Evolutionary conservation across 2,888 invertebrate species (phyloP).

Genomic region (Gandaritis pyraliata): DNA sequence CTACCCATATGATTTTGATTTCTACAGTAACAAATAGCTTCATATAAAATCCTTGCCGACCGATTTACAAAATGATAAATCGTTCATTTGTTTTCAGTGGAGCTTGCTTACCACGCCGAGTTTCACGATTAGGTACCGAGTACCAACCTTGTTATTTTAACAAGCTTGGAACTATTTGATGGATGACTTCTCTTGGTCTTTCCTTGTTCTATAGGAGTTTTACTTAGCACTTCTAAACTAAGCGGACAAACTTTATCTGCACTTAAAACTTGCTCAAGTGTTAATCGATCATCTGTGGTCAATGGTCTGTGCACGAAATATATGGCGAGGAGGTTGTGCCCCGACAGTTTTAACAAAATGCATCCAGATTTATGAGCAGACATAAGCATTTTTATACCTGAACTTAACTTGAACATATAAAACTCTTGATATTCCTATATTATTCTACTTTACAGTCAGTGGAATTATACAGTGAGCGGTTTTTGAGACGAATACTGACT

Average conservation of each 20-base stretch:
- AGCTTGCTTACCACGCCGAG: slow-evolving; percentile 8
- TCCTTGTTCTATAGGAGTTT: slow-evolving; percentile 61
- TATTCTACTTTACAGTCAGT: background rate
- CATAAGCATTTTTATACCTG: slow-evolving; percentile 4
- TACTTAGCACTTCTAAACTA: slow-evolving; percentile 68
- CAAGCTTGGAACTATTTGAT: slow-evolving; percentile 67
- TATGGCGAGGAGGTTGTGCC: slow-evolving; percentile 20
- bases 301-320: slow-evolving; percentile 62
- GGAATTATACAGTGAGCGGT: too few relatives aligned
- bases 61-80: too few relatives aligned
- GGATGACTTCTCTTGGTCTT: slow-evolving; percentile 68
- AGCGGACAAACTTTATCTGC: slow-evolving; percentile 66
- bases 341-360: slow-evolving; percentile 3
- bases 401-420: slow-evolving; percentile 2
- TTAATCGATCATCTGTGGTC: slow-evolving; percentile 74
- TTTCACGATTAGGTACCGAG: slow-evolving; percentile 45
- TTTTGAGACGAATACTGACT: too few relatives aligned
- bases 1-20: too few relatives aligned
- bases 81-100: slow-evolving; percentile 17
- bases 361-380: slow-evolving; percentile 1
- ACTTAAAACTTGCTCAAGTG: slow-evolving; percentile 65
- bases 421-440: background rate
- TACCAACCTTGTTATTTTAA: slow-evolving; percentile 58
- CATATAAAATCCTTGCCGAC: too few relatives aligned
- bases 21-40: too few relatives aligned